Conservation (phyloP, 2,797 vertebrate species). For the Sparidentex hasta region DNA sequence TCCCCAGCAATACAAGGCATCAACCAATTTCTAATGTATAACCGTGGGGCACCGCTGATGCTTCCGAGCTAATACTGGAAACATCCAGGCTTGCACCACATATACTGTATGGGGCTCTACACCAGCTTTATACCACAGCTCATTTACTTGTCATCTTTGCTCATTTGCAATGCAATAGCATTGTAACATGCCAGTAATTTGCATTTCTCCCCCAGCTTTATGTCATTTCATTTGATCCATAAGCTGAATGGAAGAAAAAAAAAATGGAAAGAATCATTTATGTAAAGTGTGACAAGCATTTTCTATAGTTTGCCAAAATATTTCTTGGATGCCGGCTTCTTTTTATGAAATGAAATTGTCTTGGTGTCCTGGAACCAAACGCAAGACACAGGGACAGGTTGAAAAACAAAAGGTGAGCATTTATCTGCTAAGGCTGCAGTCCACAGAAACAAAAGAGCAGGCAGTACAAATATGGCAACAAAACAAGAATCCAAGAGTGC, state of each 20-base stretch:
- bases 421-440: no score
- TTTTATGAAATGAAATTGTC: neutral
- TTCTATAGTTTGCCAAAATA: neutral
- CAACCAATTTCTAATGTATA: slow-evolving; percentile 51
- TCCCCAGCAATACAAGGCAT: slow-evolving; percentile 28
- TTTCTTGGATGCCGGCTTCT: no score
- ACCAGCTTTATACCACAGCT: neutral
- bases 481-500: no score
- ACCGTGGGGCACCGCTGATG: slow-evolving; percentile 20
- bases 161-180: slow-evolving; percentile 24
- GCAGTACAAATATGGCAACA: no score
- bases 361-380: neutral
- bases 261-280: neutral
- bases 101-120: neutral
- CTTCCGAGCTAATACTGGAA: slow-evolving; percentile 35
- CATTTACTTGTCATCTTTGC: neutral
- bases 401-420: no score
- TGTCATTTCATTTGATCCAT: slow-evolving; percentile 25
- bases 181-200: neutral
- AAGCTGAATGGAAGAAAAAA: neutral
- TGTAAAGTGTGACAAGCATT: neutral
- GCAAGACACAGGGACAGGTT: no score
- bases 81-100: neutral
- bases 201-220: slow-evolving; percentile 6
- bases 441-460: no score